A percentile compares a stretch with the other conserved stretches of the same genome.
These are phyloP conservation scores for Turritopsis rubra DNA, from an alignment of 30 jellyfish, hydroid and myxozoan species.

Conservation along the genomic window DNA sequence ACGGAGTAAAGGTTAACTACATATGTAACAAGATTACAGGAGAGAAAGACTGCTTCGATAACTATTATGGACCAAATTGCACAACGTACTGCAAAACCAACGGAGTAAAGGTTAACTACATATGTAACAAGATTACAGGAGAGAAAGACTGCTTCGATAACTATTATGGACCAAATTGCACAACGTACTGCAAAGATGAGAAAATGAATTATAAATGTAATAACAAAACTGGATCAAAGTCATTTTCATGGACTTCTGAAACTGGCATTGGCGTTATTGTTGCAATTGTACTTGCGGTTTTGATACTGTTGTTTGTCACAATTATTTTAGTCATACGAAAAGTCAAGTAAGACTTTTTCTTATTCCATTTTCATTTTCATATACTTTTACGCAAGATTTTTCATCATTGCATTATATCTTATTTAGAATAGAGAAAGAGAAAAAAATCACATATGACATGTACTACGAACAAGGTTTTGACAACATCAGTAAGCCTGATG, in stretches of 20 bases:
- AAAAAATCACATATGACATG: background rate
- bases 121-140: background rate
- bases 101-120: background rate
- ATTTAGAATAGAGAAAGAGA: background rate
- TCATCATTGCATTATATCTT: background rate
- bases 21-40: background rate
- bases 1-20: background rate
- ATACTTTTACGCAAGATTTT: background rate
- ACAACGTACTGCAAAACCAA: background rate
- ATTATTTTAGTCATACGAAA: background rate
- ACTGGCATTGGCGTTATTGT: background rate
- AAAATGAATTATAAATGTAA: background rate
- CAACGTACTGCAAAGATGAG: background rate
- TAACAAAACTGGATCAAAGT: conserved; percentile 3
- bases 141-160: background rate
- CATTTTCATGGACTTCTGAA: background rate
- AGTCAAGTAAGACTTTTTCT: background rate
- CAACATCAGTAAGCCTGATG: background rate
- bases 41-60: background rate
- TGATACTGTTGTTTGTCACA: background rate
- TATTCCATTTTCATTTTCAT: background rate
- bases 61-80: background rate
- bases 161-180: background rate
- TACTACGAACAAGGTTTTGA: conserved; percentile 10
- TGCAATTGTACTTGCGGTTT: background rate